Conservation (phyloP, 2,888 invertebrate species). For the Xanthia togata region DNA sequence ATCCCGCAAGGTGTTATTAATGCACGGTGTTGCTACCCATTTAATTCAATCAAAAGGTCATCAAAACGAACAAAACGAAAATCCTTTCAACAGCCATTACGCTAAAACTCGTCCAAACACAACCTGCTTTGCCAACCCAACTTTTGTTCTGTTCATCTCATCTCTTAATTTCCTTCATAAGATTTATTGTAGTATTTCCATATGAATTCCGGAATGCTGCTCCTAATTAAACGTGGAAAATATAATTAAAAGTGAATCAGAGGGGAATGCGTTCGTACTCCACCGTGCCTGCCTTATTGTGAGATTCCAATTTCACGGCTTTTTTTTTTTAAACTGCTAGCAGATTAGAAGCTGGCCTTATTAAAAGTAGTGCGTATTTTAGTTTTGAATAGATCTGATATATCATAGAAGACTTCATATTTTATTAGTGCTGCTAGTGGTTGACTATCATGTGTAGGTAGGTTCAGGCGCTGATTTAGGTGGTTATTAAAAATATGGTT, state of each 20-base stretch:
- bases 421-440: too few relatives aligned
- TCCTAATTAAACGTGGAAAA: slow-evolving; percentile 64
- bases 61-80: neutral
- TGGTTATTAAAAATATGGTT: too few relatives aligned
- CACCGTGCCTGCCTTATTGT: slow-evolving; percentile 25
- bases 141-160: slow-evolving; percentile 12
- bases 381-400: slow-evolving; percentile 4
- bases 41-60: neutral
- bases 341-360: slow-evolving; percentile 31
- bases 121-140: neutral
- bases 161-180: slow-evolving; percentile 18
- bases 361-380: slow-evolving; percentile 21
- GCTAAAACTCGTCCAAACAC: neutral
- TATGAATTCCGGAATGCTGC: slow-evolving; percentile 52
- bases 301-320: slow-evolving; percentile 18
- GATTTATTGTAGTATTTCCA: slow-evolving; percentile 56
- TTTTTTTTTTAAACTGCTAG: slow-evolving; percentile 35
- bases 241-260: slow-evolving; percentile 64
- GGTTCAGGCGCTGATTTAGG: too few relatives aligned
- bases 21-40: neutral
- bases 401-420: neutral
- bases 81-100: neutral
- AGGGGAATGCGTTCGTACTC: slow-evolving; percentile 26
- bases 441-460: too few relatives aligned
- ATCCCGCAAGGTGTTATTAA: neutral